phyloP scores from a whole-genome alignment of 1,140 invertebrate genomes.

The Penaeus vannamei region DNA sequence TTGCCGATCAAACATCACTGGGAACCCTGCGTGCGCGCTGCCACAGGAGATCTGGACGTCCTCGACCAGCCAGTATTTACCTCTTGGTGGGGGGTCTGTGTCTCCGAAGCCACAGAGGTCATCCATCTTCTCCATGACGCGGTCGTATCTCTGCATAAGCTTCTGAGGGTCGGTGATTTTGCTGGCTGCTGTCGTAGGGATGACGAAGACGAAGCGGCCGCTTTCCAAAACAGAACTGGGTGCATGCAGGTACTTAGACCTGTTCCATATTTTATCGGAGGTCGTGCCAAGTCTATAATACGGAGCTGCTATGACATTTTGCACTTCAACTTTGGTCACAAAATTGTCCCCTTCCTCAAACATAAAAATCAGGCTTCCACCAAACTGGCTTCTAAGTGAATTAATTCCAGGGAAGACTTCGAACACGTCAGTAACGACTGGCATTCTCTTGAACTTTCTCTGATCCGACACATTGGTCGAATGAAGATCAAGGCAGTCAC shows the following conservation, averaged over 20 bases:
- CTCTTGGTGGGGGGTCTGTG: constrained; percentile 33
- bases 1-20: no score
- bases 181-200: constrained; percentile 17
- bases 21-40: constrained; percentile 24
- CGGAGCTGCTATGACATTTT: constrained; percentile 36
- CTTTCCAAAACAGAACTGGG: constrained; percentile 35
- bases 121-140: constrained; percentile 22
- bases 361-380: constrained; percentile 43
- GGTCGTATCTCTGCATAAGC: constrained; percentile 34
- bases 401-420: constrained; percentile 39
- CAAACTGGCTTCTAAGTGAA: constrained; percentile 43
- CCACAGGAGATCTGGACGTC: constrained; percentile 43
- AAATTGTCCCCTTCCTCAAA: constrained; percentile 26
- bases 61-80: constrained; percentile 48
- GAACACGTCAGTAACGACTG: constrained; percentile 42
- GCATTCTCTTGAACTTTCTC: constrained; percentile 31
- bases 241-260: constrained; percentile 6
- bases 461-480: constrained; percentile 24
- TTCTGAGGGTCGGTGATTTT: not conserved
- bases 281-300: constrained; percentile 26
- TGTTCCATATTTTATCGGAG: not conserved
- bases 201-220: constrained; percentile 14
- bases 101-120: constrained; percentile 26
- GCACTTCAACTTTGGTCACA: constrained; percentile 19
- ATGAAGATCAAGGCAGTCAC: constrained; percentile 18